A percentile compares a stretch with the other conserved stretches of the same genome.
Conservation (phyloP, 2,797 vertebrate species). For the Gymnoscopelus microlampas region DNA sequence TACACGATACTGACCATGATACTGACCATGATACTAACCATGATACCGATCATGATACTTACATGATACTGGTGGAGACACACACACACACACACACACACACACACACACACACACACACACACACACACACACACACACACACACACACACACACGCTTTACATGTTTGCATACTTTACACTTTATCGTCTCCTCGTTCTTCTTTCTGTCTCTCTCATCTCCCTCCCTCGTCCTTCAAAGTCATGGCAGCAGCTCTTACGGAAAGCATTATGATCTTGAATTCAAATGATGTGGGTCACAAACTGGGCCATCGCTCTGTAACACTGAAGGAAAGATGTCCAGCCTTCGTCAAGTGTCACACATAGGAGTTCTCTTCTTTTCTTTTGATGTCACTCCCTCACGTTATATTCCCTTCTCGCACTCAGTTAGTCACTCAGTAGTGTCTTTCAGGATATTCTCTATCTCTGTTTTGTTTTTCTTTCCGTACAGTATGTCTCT, state of each 20-base stretch:
- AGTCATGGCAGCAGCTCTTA: slow-evolving; percentile 56
- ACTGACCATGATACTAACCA: too few relatives aligned
- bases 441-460: too few relatives aligned
- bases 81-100: background rate
- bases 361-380: slow-evolving; percentile 80
- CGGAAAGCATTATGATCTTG: slow-evolving; percentile 68
- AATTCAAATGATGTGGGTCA: slow-evolving; percentile 78
- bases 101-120: background rate
- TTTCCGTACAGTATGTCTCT: slow-evolving; percentile 17
- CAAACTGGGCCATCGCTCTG: slow-evolving; percentile 74
- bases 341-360: slow-evolving; percentile 78
- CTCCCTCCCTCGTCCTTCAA: slow-evolving; percentile 78
- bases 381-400: too few relatives aligned
- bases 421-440: too few relatives aligned
- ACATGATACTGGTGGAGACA: background rate
- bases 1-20: too few relatives aligned
- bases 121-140: slow-evolving; percentile 27
- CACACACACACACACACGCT: slow-evolving; percentile 53
- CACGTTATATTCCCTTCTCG: too few relatives aligned
- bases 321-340: slow-evolving; percentile 80
- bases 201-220: slow-evolving; percentile 80
- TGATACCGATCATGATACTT: too few relatives aligned
- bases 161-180: slow-evolving; percentile 73
- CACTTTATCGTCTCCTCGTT: slow-evolving; percentile 78
- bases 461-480: slow-evolving; percentile 74